A percentile compares a stretch with the other conserved stretches of the same genome.
Conservation (phyloP, 2,888 invertebrate species). For the Orgyia antiqua region DNA sequence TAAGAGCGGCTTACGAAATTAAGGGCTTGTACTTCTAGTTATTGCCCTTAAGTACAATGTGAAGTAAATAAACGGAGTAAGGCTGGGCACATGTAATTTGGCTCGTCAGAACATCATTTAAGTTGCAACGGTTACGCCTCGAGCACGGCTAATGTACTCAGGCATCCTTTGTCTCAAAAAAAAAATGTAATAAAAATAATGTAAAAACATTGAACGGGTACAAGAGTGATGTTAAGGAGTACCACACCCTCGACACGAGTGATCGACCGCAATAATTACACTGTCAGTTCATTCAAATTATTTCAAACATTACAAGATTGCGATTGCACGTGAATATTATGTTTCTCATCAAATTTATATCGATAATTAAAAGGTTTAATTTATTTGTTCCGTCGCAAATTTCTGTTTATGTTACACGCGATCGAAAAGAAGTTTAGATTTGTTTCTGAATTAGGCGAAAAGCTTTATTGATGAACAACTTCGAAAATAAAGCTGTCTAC, state of each 20-base stretch:
- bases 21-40: constrained; percentile 63
- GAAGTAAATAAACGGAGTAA: constrained; percentile 71
- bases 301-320: constrained; percentile 34
- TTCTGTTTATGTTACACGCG: too few species aligned
- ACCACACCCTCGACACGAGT: constrained; percentile 58
- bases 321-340: too few species aligned
- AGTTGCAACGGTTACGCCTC: constrained; percentile 51
- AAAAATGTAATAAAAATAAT: constrained; percentile 66
- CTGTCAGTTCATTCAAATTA: constrained; percentile 56
- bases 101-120: constrained; percentile 71
- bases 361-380: too few species aligned
- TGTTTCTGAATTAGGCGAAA: too few species aligned
- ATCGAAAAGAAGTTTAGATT: too few species aligned
- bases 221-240: constrained; percentile 62
- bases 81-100: constrained; percentile 67
- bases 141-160: constrained; percentile 59
- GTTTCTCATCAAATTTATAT: too few species aligned
- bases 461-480: too few species aligned
- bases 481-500: too few species aligned
- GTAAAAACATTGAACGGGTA: constrained; percentile 65
- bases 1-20: constrained; percentile 57
- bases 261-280: constrained; percentile 64
- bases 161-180: constrained; percentile 62
- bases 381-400: too few species aligned
- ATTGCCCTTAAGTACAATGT: constrained; percentile 75